Evolutionary conservation across 2,888 invertebrate genomes (phyloP).

Genomic region (Amiota communis): DNA sequence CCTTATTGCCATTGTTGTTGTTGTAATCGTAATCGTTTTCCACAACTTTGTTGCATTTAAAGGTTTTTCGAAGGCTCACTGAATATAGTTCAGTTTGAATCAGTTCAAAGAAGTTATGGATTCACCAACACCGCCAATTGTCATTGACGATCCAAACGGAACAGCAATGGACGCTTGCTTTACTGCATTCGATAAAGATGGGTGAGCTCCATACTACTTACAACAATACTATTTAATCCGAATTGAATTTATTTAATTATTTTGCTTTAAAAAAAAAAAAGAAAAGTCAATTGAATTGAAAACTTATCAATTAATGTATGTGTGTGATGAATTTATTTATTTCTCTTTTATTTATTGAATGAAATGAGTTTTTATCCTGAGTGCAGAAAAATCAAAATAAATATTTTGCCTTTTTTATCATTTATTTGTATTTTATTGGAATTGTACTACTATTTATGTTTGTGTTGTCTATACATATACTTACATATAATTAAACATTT

Average conservation of each 20-base stretch:
- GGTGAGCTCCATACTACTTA: conserved; percentile 76
- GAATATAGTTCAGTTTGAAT: neutral
- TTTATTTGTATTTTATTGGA: neutral
- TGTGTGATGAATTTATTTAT: neutral
- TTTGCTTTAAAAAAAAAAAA: conserved; percentile 25
- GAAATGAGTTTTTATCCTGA: too few species aligned
- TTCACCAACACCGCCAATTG: conserved; percentile 72
- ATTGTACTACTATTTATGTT: neutral
- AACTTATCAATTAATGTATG: too few species aligned
- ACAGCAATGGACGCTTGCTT: conserved; percentile 92
- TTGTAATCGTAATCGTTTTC: conserved; percentile 20
- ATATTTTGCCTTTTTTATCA: neutral
- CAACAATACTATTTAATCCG: neutral
- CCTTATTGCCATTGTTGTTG: neutral
- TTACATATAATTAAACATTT: neutral
- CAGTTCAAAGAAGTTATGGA: conserved; percentile 60
- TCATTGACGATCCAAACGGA: conserved; percentile 75
- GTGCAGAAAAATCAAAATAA: neutral
- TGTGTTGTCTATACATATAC: neutral
- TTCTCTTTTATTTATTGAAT: neutral
- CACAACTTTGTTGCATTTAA: conserved; percentile 48
- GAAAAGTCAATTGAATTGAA: neutral
- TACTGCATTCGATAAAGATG: conserved; percentile 91
- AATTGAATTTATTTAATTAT: conserved; percentile 15
- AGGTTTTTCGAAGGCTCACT: neutral